A percentile compares a stretch with the other conserved stretches of the same genome.
phyloP scores from a whole-genome alignment of 2,113 vertebrate species.

The Prunella himalayana region DNA sequence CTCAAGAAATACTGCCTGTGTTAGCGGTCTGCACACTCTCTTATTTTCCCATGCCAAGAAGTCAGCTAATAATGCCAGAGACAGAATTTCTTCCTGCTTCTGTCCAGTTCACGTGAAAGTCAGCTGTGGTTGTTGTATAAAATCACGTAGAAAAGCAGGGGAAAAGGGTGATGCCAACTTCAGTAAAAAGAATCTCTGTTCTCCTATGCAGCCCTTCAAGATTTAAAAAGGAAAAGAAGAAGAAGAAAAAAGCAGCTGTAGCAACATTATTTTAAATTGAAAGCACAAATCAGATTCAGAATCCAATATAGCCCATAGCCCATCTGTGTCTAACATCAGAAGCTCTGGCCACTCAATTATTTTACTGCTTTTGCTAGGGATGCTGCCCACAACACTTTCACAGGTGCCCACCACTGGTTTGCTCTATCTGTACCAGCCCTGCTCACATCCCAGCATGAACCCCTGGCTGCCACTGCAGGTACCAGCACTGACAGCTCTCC shows the following conservation, averaged over 20 bases:
- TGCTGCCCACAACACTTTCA: neutral
- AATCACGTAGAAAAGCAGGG: constrained; percentile 50
- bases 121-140: constrained; percentile 39
- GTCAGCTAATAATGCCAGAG: constrained; percentile 11
- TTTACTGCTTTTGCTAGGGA: neutral
- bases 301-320: neutral
- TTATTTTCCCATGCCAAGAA: constrained; percentile 57
- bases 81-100: constrained; percentile 49
- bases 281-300: constrained; percentile 16
- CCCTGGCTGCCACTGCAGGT: neutral
- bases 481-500: neutral
- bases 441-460: neutral
- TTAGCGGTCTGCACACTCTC: neutral
- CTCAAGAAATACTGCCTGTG: constrained; percentile 50
- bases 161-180: constrained; percentile 12
- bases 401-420: neutral
- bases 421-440: neutral
- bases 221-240: neutral
- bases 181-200: constrained; percentile 53
- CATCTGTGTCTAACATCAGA: neutral
- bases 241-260: neutral
- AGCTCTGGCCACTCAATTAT: neutral
- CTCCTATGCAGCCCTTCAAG: neutral
- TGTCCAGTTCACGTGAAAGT: constrained; percentile 52
- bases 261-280: neutral